Conservation (phyloP, 2,888 invertebrate species). For the Parasteatoda lunata region DNA sequence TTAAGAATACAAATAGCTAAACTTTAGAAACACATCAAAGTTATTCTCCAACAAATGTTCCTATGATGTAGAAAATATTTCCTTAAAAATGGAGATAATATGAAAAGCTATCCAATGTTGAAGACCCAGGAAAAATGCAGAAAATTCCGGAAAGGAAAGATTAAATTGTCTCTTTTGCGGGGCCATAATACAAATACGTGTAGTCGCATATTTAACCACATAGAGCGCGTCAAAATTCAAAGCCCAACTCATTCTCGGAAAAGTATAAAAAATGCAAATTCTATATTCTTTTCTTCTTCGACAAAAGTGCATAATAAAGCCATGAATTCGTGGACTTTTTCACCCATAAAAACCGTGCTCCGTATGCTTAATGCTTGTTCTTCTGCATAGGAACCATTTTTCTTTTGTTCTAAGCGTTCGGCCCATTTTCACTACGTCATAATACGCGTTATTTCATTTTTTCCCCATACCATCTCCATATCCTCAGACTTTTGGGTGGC, state of each 20-base stretch:
- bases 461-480: constrained; percentile 22
- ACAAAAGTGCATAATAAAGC: constrained; percentile 60
- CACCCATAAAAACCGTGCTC: constrained; percentile 34
- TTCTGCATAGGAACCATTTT: not conserved
- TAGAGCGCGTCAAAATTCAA: constrained; percentile 44
- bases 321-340: constrained; percentile 41
- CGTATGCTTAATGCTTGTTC: constrained; percentile 17
- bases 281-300: constrained; percentile 15
- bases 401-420: not conserved
- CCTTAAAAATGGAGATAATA: too few species aligned
- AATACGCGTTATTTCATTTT: constrained; percentile 37
- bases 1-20: too few species aligned
- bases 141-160: not conserved
- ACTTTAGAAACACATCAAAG: too few species aligned
- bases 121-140: too few species aligned
- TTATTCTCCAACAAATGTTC: too few species aligned
- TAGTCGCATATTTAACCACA: constrained; percentile 51
- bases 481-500: constrained; percentile 4
- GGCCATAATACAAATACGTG: constrained; percentile 47
- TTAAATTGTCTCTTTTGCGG: constrained; percentile 18
- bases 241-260: constrained; percentile 14
- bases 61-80: too few species aligned
- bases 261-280: constrained; percentile 60
- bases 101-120: too few species aligned
- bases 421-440: constrained; percentile 2